Evolutionary conservation across 2,797 vertebrate species (phyloP).

Genomic region (Microctenopoma stevenorrisi): DNA sequence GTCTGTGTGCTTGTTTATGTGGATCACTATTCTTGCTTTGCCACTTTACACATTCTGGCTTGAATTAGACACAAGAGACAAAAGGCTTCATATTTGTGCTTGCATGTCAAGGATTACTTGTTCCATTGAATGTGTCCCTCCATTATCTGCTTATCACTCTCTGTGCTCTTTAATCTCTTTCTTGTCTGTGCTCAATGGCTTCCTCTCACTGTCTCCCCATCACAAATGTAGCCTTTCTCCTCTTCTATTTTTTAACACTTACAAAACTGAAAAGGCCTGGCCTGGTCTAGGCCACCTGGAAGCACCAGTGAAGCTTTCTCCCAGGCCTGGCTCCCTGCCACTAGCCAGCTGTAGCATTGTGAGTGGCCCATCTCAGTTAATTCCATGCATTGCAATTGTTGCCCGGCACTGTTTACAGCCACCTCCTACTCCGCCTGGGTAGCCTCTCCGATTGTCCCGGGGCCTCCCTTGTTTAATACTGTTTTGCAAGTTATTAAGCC

Average conservation of each 20-base stretch:
- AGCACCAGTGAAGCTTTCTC: constrained; percentile 85
- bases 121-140: constrained; percentile 88
- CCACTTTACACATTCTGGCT: constrained; percentile 80
- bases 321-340: constrained; percentile 87
- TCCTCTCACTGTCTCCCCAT: constrained; percentile 89
- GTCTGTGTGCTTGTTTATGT: constrained; percentile 81
- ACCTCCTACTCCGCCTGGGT: constrained; percentile 87
- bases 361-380: constrained; percentile 87
- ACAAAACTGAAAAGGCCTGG: constrained; percentile 91
- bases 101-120: constrained; percentile 91
- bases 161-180: constrained; percentile 93
- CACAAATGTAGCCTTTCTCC: constrained; percentile 84
- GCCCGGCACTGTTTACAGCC: constrained; percentile 87
- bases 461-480: constrained; percentile 92
- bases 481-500: constrained; percentile 95
- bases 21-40: constrained; percentile 78
- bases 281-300: constrained; percentile 92
- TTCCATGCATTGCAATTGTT: constrained; percentile 89
- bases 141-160: constrained; percentile 92
- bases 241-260: constrained; percentile 89
- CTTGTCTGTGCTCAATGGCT: constrained; percentile 89
- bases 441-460: constrained; percentile 87
- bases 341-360: constrained; percentile 95
- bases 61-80: constrained; percentile 90
- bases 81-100: constrained; percentile 91